Evolutionary conservation across 2,797 vertebrate genomes (phyloP).

Genomic region (Picus viridis): DNA sequence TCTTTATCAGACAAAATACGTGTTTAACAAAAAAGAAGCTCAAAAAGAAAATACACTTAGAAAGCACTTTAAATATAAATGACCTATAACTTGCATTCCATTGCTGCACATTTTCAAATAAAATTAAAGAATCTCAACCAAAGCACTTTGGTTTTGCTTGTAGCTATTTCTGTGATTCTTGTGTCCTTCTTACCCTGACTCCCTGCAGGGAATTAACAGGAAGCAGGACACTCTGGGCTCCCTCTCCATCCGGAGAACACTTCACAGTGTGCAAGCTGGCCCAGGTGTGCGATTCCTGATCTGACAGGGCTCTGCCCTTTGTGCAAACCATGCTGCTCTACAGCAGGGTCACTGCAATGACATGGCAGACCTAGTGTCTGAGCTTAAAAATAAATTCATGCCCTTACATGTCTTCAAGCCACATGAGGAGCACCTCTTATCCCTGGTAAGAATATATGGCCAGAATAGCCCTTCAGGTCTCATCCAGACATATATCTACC

Average conservation of each 20-base stretch:
- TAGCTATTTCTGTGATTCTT: background rate
- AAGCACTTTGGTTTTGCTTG: background rate
- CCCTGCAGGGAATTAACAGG: background rate
- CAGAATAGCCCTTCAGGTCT: background rate
- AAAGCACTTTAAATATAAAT: background rate
- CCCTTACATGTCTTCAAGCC: background rate
- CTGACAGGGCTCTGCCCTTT: background rate
- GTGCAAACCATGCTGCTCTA: background rate
- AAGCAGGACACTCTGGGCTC: background rate
- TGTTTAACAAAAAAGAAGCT: background rate
- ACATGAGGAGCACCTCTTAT: background rate
- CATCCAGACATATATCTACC: background rate
- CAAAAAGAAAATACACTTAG: background rate
- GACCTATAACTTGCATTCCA: background rate
- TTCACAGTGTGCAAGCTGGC: background rate
- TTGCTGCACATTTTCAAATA: background rate
- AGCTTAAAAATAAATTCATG: background rate
- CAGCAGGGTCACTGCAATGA: background rate
- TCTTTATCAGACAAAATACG: background rate
- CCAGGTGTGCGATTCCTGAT: accelerated
- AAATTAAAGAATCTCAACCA: background rate
- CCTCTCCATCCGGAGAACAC: background rate
- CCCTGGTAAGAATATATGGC: background rate
- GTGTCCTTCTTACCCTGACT: background rate
- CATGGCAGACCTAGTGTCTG: background rate